Evolutionary conservation across 2,113 vertebrate species (phyloP), one percentile per base, ranked within the genome.

Genomic region (Calypte anna): DNA sequence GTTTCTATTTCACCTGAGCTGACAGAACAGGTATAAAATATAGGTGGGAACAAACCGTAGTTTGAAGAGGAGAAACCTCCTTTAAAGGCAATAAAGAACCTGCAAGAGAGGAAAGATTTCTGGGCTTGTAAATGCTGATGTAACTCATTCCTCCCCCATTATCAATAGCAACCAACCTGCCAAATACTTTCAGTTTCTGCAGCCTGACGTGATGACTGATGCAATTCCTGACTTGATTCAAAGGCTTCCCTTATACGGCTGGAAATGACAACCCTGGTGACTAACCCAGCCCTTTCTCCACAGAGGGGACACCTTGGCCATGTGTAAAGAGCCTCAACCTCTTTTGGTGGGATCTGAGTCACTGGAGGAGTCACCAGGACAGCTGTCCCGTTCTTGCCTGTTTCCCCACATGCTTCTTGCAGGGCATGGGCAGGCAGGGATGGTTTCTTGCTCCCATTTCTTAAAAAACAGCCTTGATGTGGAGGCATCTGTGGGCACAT

Each of bases 281-380:
- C 54, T 31, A 57, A 57, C 54, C 30, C 30, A 12, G 54, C 53
- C 55, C 88, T 88, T 58, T 44, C 38, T 78, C 68, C 96, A 25
- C 21, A 16, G 43, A 72, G 84, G 3, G 3, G 6, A 75, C 93
- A 94, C 88, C 95, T 82, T 55, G 30, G 85, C 8, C 6, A 9
- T 31, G 54, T 13, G 24, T 24, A 14, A 53, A 82, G 78, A 51
- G 94, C 73, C 6, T 7, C 83, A 9, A 28, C 90, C 83, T 36
- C 59, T 14, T 80, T 62, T 9, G 25, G 80, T 6, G 9, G 48
- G 75, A 50, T 67, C 93, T 94, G 96, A 96, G 77, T 97, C 97
- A 96, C 73, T 3, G 4, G 8, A 38, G 93, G 92, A 81, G 90
- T 91, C 91, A 94, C 66, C 28, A 20, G 63, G 87, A 91, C 83